A percentile compares a stretch with the other conserved stretches of the same genome.
Conservation (phyloP, 2,888 invertebrate species). For the Entomobrya multifasciata region DNA sequence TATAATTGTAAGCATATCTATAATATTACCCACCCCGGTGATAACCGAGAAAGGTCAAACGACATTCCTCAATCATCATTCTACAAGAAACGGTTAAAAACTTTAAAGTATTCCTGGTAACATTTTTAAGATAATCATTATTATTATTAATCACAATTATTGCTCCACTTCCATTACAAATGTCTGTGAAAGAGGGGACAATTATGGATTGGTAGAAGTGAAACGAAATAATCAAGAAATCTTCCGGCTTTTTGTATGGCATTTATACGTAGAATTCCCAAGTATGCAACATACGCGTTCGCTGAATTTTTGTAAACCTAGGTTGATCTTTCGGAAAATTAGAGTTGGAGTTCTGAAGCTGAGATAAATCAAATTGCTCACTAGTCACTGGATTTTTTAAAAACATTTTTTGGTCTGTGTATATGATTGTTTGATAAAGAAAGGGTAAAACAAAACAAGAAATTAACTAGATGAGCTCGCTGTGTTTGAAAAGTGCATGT, state of each 20-base stretch:
- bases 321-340: neutral
- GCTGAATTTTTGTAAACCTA: too few relatives aligned
- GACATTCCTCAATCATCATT: neutral
- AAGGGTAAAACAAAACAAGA: neutral
- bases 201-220: neutral
- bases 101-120: constrained; percentile 21
- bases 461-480: constrained; percentile 27
- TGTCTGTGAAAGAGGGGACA: neutral
- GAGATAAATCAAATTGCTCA: constrained; percentile 34
- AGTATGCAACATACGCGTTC: too few relatives aligned
- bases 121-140: constrained; percentile 25
- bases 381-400: constrained; percentile 18
- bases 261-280: too few relatives aligned
- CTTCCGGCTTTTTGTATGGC: too few relatives aligned
- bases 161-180: constrained; percentile 8
- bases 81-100: neutral
- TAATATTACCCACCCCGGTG: constrained; percentile 33
- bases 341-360: neutral
- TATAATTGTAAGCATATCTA: neutral
- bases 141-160: neutral
- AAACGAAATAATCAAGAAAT: too few relatives aligned
- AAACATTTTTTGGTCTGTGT: constrained; percentile 8
- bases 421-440: neutral
- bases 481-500: too few relatives aligned
- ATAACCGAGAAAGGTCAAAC: neutral